Base-by-base conservation (phyloP, 2,888 invertebrate genomes). In the Scaptomyza caliginosa region DNA sequence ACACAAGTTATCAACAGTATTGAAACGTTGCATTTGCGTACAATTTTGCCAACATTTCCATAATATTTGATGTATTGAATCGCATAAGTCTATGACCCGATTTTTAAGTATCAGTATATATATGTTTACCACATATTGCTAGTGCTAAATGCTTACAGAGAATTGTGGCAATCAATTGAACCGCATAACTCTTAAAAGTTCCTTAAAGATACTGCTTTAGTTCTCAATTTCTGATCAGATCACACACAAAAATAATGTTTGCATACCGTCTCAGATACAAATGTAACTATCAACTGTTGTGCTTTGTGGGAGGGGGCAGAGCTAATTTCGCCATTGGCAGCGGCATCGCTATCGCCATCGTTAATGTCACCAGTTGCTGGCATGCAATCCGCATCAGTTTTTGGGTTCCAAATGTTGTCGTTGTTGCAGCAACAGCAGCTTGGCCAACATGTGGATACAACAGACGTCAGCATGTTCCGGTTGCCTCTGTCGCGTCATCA, bases 371-470 rank as follows among this genome's bases (percentile, higher is more conserved):
- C 75, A 70, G 67, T 66, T 52, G 57, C 46, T 38, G 66, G 57
- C 4, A 0, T 5, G n/a, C 71, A 63, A 67, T 75, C 48, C 58
- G 78, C 78, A 65, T 62, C 79, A 65, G 67, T 58, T 59, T 46
- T 50, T 52, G 57, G 46, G 59, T 58, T 34, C 39, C 50, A 40
- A 17, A 8, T 46, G 64, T 23, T 34, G 65, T 34, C 16, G 32
- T 16, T 16, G 16, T 16, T 7, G 32, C 28, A 28, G 21, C 21
- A 30, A n/a, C 65, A 63, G 79, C 83, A 84, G 78, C 67, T 69
- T 57, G 80, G 85, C 65, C 72, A 67, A 85, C 82, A 84, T 66
- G 80, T 50, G 67, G 48, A 34, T 40, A 51, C 42, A 62, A 51
- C 74, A 69, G 65, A 57, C 60, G 62, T 68, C 74, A 74, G 69